Conservation (phyloP, 1,140 invertebrate species). For the Cheumatopsyche charites region DNA sequence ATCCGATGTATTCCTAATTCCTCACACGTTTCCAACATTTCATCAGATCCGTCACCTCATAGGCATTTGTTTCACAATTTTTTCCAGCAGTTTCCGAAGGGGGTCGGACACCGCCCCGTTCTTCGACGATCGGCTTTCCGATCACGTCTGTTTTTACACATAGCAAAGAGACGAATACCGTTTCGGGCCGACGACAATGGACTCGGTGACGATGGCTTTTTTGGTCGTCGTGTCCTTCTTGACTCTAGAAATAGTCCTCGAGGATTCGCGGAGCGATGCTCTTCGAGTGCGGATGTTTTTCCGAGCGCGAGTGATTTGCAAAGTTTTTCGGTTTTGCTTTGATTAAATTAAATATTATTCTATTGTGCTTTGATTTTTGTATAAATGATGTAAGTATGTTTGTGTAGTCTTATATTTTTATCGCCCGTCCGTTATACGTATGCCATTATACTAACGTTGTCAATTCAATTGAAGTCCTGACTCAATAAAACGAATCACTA, state of each 20-base stretch:
- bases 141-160: constrained; percentile 21
- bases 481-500: too few relatives aligned
- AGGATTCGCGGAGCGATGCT: background rate
- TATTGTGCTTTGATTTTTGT: too few relatives aligned
- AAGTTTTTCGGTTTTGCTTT: too few relatives aligned
- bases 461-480: too few relatives aligned
- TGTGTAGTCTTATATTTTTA: too few relatives aligned
- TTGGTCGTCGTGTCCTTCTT: constrained; percentile 2
- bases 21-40: background rate
- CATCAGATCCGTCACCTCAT: constrained; percentile 21
- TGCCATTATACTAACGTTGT: too few relatives aligned
- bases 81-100: too few relatives aligned
- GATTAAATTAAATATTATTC: too few relatives aligned
- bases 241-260: background rate
- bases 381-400: too few relatives aligned
- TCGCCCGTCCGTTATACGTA: too few relatives aligned
- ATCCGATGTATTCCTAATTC: background rate
- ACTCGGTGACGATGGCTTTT: constrained; percentile 7
- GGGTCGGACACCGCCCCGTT: background rate
- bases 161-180: constrained; percentile 21
- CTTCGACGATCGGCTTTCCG: background rate
- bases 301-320: background rate
- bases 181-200: constrained; percentile 3
- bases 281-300: background rate
- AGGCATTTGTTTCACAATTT: constrained; percentile 18